Evolutionary conservation across 2,797 vertebrate species (phyloP).

Genomic region (Tragelaphus oryx): DNA sequence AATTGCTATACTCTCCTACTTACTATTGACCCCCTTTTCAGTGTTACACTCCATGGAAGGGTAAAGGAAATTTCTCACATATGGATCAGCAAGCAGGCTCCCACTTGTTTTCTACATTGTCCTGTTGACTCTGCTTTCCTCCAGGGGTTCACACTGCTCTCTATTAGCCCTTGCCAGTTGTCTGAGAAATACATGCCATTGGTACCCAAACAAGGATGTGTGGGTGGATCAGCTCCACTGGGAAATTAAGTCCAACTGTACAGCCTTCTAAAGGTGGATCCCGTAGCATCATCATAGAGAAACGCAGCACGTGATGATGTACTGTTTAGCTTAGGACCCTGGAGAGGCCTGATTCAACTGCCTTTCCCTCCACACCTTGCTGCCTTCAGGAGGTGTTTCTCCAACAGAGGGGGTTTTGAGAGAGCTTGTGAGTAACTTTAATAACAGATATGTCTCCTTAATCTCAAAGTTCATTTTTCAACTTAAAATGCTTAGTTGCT

Average conservation of each 20-base stretch:
- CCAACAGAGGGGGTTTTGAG: not conserved
- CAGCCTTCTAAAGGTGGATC: not conserved
- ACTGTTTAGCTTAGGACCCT: not conserved
- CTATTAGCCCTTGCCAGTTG: not conserved
- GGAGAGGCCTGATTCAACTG: not conserved
- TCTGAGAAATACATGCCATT: not conserved
- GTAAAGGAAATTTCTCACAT: not conserved
- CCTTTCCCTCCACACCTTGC: not conserved
- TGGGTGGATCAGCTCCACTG: not conserved
- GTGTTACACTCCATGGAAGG: not conserved
- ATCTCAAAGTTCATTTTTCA: slow-evolving; percentile 24
- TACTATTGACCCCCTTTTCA: not conserved
- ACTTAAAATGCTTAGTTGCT: not conserved
- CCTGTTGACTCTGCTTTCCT: not conserved
- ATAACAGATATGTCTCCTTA: not conserved
- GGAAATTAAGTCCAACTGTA: not conserved
- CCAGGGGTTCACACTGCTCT: not conserved
- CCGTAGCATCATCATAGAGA: not conserved
- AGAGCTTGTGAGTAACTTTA: not conserved
- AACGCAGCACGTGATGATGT: not conserved
- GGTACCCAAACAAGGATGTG: not conserved
- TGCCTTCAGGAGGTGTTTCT: not conserved
- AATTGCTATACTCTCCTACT: not conserved
- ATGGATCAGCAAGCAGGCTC: not conserved
- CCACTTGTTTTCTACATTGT: not conserved